Base-by-base conservation (phyloP, 2,113 vertebrate genomes). In the Cyanistes caeruleus region DNA sequence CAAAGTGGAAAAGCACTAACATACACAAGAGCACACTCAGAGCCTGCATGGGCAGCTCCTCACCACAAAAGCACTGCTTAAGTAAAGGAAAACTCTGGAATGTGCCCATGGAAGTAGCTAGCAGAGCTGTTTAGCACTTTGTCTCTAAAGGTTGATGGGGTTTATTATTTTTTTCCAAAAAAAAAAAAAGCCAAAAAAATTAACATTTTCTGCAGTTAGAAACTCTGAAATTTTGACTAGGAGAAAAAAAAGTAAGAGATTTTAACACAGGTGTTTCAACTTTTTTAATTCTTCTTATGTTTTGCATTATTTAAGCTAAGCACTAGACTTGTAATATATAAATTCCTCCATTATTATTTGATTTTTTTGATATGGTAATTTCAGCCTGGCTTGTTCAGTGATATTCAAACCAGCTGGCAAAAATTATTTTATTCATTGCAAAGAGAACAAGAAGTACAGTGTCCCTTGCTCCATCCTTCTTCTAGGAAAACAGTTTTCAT, bases 331-430 rank as follows among this genome's bases (percentile, higher is more conserved):
- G 4, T 89, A 84, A 84, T 55, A 59, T 7, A 82, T 35, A 89
- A 93, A 94, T 67, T 70, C 53, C 78, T 78, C 31, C 65, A 56
- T 35, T 75, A 60, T 18, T 41, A 31, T 78, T 93, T 91, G 11
- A 48, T 44, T 76, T 95, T 90, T 87, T 73, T 94, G 4, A 92
- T 90, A 60, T 72, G 59, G 52, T 75, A 95, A 72, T 44, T 14
- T 1, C 68, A 68, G 87, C 69, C 65, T 88, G 85, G 53, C 37
- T 80, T 87, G 31, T 43, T 93, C 64, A 73, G 44, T 6, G 1
- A 7, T 70, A 75, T 51, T 81, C 43, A 77, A 77, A 95, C 52
- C 52, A 86, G 76, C 48, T 48, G 70, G 35, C 0, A 0, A 60
- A 86, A 93, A 86, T 7, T 24, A 51, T 39, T 91, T 90, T 70